Evolutionary conservation across 2,888 invertebrate genomes (phyloP).

Genomic region (Caenorhabditis sp.): DNA sequence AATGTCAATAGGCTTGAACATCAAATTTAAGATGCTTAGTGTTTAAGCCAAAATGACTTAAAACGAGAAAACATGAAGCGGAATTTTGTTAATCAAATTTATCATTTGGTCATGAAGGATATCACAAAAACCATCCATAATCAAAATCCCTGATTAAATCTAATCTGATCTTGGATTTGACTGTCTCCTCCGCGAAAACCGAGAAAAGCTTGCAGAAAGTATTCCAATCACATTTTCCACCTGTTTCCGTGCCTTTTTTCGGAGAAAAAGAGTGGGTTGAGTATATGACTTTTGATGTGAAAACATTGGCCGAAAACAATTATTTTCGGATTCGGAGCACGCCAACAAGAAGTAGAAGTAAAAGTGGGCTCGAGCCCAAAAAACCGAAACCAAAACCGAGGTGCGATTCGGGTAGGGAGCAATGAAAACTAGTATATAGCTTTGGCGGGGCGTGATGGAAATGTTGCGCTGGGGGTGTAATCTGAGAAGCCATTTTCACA

Average conservation of each 20-base stretch:
- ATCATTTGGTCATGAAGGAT: no score
- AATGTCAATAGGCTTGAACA: no score
- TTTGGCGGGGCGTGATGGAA: conserved; percentile 18
- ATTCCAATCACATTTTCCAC: conserved; percentile 20
- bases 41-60: no score
- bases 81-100: no score
- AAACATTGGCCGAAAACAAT: conserved; percentile 53
- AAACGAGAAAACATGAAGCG: no score
- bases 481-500: conserved; percentile 56
- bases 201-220: conserved; percentile 15
- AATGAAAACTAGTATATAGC: conserved; percentile 53
- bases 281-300: conserved; percentile 53
- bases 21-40: no score
- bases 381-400: conserved; percentile 2
- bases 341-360: neutral
- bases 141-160: conserved; percentile 13
- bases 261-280: conserved; percentile 51
- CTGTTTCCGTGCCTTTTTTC: conserved; percentile 16
- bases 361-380: neutral
- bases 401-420: conserved; percentile 1
- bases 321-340: conserved; percentile 16
- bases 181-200: neutral
- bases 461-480: conserved; percentile 40
- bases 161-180: conserved; percentile 18
- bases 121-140: no score